A percentile compares a stretch with the other conserved stretches of the same genome.
Evolutionary conservation across 1,140 invertebrate species (phyloP).

Genomic region (Pogonomyrmex barbatus): DNA sequence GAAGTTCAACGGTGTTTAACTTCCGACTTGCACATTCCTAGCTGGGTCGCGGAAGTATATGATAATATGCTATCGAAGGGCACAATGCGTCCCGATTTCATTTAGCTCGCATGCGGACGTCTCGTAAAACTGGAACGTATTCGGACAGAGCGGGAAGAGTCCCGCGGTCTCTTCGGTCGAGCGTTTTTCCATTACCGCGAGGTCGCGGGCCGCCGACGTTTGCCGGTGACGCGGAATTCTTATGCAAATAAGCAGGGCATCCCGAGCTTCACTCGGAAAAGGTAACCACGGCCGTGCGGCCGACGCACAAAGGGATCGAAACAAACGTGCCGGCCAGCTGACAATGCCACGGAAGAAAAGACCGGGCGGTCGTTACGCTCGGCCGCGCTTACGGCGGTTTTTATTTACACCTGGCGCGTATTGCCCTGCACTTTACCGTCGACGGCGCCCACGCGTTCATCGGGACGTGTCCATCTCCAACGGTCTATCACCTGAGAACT

Average conservation of each 20-base stretch:
- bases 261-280: conserved; percentile 35
- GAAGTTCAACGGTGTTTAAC: neutral
- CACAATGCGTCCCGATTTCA: too few species aligned
- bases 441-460: conserved; percentile 53
- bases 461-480: conserved; percentile 16
- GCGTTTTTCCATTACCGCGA: conserved; percentile 10
- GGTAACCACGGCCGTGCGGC: conserved; percentile 37
- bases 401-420: conserved; percentile 73
- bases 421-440: conserved; percentile 32
- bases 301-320: conserved; percentile 48
- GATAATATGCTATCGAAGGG: neutral
- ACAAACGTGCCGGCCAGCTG: conserved; percentile 66
- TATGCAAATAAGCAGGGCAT: conserved; percentile 65
- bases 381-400: conserved; percentile 68
- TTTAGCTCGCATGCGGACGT: neutral
- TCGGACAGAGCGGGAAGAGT: neutral
- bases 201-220: conserved; percentile 35
- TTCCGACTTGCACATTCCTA: neutral
- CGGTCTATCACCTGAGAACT: neutral
- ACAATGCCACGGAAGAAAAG: conserved; percentile 69
- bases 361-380: conserved; percentile 55
- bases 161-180: neutral
- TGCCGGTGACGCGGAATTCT: conserved; percentile 66
- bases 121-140: neutral
- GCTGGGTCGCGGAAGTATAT: neutral